phyloP scores from a whole-genome alignment of 2,113 vertebrate genomes.

The Leiothrix lutea region DNA sequence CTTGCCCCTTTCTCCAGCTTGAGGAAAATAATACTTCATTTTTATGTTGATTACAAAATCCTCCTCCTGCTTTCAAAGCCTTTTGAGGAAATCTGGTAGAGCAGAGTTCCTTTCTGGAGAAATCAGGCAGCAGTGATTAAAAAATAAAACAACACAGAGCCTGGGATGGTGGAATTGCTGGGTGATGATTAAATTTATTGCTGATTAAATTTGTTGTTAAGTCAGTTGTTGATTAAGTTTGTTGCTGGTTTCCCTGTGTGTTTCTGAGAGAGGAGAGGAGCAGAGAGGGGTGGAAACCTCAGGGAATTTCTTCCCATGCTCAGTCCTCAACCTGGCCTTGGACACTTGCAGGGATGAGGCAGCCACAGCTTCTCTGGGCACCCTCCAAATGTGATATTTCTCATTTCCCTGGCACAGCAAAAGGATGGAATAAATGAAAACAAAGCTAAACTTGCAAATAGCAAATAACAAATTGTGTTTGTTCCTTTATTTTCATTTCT shows the following conservation, averaged over 20 bases:
- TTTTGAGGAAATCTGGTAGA: background rate
- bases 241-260: background rate
- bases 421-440: background rate
- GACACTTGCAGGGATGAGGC: background rate
- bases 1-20: background rate
- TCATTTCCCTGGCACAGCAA: background rate
- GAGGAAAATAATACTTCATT: background rate
- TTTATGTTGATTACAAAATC: background rate
- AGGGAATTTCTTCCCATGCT: background rate
- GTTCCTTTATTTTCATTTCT: background rate
- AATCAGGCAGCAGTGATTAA: background rate
- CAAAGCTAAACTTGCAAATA: background rate
- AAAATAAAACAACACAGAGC: background rate
- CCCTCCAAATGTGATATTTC: background rate
- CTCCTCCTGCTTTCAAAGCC: rapidly evolving
- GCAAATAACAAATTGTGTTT: background rate
- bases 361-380: background rate
- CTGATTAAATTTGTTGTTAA: no score
- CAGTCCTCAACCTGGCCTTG: background rate
- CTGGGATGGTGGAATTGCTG: background rate
- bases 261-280: background rate
- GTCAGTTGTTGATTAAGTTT: no score
- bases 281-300: background rate
- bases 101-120: background rate
- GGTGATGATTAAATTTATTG: background rate